Evolutionary conservation across 2,797 vertebrate genomes (phyloP).

Genomic region (Lutra lutra): DNA sequence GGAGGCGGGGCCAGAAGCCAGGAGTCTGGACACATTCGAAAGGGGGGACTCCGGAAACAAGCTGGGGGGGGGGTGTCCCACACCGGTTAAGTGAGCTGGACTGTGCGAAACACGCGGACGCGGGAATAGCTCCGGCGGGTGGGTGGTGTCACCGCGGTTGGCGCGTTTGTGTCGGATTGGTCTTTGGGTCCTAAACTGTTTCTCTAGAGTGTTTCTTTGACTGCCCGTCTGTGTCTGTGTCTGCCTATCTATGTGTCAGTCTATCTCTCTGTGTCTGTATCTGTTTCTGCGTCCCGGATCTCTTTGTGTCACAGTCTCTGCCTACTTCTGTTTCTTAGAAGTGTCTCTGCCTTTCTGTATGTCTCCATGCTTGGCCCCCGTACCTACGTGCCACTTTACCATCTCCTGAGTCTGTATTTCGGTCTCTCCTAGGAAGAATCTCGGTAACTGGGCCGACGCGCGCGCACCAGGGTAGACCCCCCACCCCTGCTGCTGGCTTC

Average conservation of each 20-base stretch:
- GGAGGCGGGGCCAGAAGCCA: slow-evolving; percentile 36
- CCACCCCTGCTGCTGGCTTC: not conserved
- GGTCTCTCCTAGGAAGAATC: not conserved
- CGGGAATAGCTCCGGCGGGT: not conserved
- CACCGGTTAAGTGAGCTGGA: not conserved
- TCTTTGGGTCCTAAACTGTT: not conserved
- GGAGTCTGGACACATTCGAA: not conserved
- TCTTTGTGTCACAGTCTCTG: not conserved
- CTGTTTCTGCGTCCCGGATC: not conserved
- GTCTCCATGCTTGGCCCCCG: not conserved
- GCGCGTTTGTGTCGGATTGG: not conserved
- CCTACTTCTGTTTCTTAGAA: not conserved
- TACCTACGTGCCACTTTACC: not conserved
- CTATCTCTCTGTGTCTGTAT: not conserved
- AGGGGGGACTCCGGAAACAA: not conserved
- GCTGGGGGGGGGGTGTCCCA: not conserved
- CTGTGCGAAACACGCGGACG: not conserved
- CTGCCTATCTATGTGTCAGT: not conserved
- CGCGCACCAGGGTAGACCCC: not conserved
- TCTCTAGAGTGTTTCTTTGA: not conserved
- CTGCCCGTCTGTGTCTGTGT: not conserved
- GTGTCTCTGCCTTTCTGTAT: not conserved
- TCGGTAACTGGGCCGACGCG: not conserved
- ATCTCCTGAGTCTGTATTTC: not conserved
- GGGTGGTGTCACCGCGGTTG: not conserved